Percentiles rank a stretch among this genome's conserved stretches.
Conservation (phyloP, 1,140 invertebrate species). For the Lasaia peninsularis region DNA sequence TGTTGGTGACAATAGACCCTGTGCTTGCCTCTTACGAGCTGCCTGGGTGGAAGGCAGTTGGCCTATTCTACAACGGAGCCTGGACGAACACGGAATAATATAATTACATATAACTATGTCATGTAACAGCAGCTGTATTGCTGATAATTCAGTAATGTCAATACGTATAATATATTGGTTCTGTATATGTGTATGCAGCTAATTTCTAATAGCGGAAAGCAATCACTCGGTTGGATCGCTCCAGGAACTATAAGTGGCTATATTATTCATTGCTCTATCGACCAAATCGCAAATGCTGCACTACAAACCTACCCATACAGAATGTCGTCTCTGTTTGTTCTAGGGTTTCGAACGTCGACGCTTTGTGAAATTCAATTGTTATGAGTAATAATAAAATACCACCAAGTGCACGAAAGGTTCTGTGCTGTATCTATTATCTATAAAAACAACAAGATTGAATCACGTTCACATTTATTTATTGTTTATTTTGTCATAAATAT, state of each 20-base stretch:
- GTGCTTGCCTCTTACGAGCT: no score
- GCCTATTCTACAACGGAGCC: no score
- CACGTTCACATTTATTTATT: no score
- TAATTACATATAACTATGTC: not conserved
- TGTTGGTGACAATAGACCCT: no score
- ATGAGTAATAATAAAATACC: no score
- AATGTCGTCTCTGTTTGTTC: not conserved
- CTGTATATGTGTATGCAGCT: slow-evolving; percentile 27
- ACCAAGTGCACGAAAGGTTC: no score
- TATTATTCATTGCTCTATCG: slow-evolving; percentile 33
- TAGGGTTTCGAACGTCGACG: no score
- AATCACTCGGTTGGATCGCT: slow-evolving; percentile 35
- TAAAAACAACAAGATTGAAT: no score
- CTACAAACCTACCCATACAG: not conserved
- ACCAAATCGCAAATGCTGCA: slow-evolving; percentile 23
- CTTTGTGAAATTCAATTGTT: no score
- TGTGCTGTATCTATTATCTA: no score
- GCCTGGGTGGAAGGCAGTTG: no score
- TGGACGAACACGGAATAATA: not conserved
- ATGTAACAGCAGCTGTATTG: not conserved
- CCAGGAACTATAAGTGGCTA: slow-evolving; percentile 34
- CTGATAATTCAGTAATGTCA: slow-evolving; percentile 6
- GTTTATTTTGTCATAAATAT: no score
- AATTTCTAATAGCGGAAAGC: slow-evolving; percentile 38
- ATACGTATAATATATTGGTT: slow-evolving; percentile 13